A percentile compares a stretch with the other conserved stretches of the same genome.
phyloP scores from a whole-genome alignment of 2,113 vertebrate genomes.

The Pelmatolapia mariae region DNA sequence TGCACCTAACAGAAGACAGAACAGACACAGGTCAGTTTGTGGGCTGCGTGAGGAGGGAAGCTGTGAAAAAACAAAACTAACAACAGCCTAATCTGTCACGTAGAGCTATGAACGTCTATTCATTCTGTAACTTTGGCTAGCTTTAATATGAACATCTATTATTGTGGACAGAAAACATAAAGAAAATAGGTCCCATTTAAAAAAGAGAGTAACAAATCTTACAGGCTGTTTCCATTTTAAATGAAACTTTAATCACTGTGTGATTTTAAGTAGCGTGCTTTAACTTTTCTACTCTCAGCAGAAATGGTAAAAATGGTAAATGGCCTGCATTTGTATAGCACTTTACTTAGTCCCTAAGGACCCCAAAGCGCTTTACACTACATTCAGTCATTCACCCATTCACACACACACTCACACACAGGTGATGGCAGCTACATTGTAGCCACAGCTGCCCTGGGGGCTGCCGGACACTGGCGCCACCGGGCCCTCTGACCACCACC shows the following conservation, averaged over 20 bases:
- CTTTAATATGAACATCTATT: not conserved
- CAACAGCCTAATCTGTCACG: not conserved
- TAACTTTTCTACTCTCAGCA: not conserved
- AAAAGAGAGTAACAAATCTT: not conserved
- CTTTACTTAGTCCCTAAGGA: no score
- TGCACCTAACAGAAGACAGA: not conserved
- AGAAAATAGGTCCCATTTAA: not conserved
- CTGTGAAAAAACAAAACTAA: not conserved
- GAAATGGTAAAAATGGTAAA: no score
- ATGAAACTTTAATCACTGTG: not conserved
- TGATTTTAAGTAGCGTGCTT: not conserved
- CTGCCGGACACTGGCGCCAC: no score
- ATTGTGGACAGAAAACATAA: not conserved
- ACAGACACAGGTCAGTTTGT: not conserved
- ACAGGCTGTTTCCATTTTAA: not conserved
- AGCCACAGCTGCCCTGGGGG: no score
- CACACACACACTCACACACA: no score
- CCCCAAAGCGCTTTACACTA: no score
- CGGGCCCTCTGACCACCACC: no score
- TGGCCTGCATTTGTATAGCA: no score
- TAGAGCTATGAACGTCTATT: not conserved
- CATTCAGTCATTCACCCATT: no score
- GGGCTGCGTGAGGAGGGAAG: not conserved
- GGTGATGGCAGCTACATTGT: no score
- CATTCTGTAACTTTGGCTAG: not conserved